A percentile compares a stretch with the other conserved stretches of the same genome.
phyloP scores from a whole-genome alignment of 2,888 invertebrate genomes.

The Orthonychiurus folsomi region DNA sequence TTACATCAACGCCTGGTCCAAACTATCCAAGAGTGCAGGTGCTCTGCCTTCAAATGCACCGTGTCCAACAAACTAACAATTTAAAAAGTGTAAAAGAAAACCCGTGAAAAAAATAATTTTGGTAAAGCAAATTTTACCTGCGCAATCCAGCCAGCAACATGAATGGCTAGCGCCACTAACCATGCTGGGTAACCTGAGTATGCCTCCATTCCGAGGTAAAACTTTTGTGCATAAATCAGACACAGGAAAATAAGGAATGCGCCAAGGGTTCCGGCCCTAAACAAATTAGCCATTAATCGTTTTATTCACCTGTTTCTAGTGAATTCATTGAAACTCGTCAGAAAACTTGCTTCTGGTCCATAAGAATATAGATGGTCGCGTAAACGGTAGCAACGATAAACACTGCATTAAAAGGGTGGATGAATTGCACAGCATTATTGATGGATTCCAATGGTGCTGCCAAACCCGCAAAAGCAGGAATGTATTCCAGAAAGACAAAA shows the following conservation, averaged over 20 bases:
- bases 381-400: constrained; percentile 32
- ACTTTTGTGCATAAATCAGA: constrained; percentile 26
- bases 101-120: neutral
- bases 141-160: constrained; percentile 34
- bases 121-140: constrained; percentile 28
- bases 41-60: constrained; percentile 40
- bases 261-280: constrained; percentile 35
- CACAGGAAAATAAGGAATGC: constrained; percentile 30
- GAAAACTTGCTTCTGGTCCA: constrained; percentile 31
- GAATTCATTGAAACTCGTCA: neutral
- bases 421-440: constrained; percentile 9
- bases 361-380: constrained; percentile 29
- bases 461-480: constrained; percentile 18
- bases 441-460: neutral
- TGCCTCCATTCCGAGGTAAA: constrained; percentile 26
- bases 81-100: neutral
- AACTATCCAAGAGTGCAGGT: constrained; percentile 39
- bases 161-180: constrained; percentile 25
- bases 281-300: neutral
- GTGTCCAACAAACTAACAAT: constrained; percentile 39
- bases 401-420: constrained; percentile 35
- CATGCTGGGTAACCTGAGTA: constrained; percentile 29
- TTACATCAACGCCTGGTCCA: constrained; percentile 39
- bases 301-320: neutral
- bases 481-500: constrained; percentile 29